Base-by-base conservation (phyloP, 2,113 vertebrate species). In the Eidolon helvum region DNA sequence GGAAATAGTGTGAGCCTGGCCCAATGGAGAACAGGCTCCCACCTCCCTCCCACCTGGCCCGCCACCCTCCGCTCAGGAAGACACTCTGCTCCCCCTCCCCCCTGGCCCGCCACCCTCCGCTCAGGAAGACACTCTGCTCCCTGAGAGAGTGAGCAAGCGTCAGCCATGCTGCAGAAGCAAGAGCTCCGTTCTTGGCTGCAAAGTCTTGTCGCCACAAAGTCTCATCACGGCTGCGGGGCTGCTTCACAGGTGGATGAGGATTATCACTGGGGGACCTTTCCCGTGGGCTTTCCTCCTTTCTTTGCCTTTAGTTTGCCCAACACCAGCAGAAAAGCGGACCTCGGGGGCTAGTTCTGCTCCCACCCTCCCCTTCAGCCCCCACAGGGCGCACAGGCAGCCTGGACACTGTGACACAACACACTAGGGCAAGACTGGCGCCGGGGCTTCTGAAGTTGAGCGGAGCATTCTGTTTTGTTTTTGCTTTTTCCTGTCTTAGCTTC, bases 1-100 rank as follows among this genome's bases (percentile, higher is more conserved):
- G 99, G 99, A 99, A 99, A 99, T 99, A 99, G 99, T 98, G 94
- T 92, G 97, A 97, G 96, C 94, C 90, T 22, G 19, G 91, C 98
- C 96, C 86, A 2, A 97, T 94, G 96, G 97, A 96, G 92, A 89
- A 98, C 94, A 65, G 77, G 92, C 94, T 80, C 87, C 96, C 97
- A 90, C 96, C 95, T 96, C 97, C 96, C 95, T 97, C 48, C 97
- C 85, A 84, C 84, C 61, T 86, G 94, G 84, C 85, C 97, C 97
- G 97, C 94, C 35, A 85, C 80, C 84, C 87, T 94, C 85, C 22
- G 6, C 72, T 68, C 6, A 0, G 95, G 85, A 90, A 90, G 89
- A 89, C 82, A 80, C 96, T 74, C 57, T 61, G 93, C 90, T 94
- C 92, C 79, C 96, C 96, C 95, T 97, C 48, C 97, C 85, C 82